Evolutionary conservation across 1,140 invertebrate species (phyloP).

Genomic region (Vanessa atalanta): DNA sequence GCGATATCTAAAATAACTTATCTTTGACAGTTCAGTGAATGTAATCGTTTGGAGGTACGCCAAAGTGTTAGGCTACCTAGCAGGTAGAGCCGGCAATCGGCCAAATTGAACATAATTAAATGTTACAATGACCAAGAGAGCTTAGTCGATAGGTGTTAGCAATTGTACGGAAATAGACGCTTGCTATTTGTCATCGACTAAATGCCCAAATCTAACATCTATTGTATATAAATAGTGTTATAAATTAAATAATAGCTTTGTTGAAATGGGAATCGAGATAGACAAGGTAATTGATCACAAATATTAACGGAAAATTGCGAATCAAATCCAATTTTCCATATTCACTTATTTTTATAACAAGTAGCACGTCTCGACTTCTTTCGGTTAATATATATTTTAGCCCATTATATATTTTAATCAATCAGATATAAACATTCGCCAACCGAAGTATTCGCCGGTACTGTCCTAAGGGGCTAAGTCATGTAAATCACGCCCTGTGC

Average conservation of each 20-base stretch:
- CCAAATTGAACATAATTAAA: conserved; percentile 79
- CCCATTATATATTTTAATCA: too few species aligned
- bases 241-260: neutral
- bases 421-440: too few species aligned
- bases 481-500: too few species aligned
- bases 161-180: conserved; percentile 55
- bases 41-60: conserved; percentile 71
- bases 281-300: too few species aligned
- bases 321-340: too few species aligned
- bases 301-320: too few species aligned
- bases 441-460: too few species aligned
- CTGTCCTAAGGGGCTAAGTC: too few species aligned
- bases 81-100: conserved; percentile 75
- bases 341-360: too few species aligned
- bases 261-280: too few species aligned
- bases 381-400: too few species aligned
- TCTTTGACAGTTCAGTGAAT: conserved; percentile 79
- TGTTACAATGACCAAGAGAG: conserved; percentile 74
- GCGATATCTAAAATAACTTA: conserved; percentile 78
- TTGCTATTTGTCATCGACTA: conserved; percentile 33
- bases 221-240: neutral
- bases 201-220: conserved; percentile 6
- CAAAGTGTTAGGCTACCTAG: conserved; percentile 71
- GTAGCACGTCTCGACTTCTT: too few species aligned
- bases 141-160: conserved; percentile 62